Conservation (phyloP, 2,888 invertebrate species). For the Helicoverpa assulta region DNA sequence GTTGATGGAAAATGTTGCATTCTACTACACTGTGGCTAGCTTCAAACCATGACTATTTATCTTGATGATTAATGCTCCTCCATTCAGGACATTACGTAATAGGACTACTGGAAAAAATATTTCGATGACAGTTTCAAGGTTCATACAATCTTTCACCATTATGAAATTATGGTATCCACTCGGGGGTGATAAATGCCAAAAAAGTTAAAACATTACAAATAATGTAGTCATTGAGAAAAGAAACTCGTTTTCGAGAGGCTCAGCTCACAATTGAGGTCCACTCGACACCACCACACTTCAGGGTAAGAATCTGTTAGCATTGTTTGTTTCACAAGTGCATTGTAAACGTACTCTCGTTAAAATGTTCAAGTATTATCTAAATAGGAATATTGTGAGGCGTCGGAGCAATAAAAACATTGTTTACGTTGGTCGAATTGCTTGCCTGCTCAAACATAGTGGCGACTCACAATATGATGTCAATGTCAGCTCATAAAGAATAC, state of each 20-base stretch:
- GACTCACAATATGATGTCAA: conserved; percentile 16
- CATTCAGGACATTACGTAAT: not conserved
- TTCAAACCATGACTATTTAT: not conserved
- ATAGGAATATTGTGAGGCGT: conserved; percentile 13
- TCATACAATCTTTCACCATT: too few species aligned
- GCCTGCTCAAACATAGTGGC: conserved; percentile 9
- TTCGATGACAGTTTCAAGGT: not conserved
- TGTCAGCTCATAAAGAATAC: not conserved
- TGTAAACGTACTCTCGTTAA: conserved; percentile 3
- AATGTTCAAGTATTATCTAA: conserved; percentile 18
- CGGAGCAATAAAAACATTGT: conserved; percentile 24
- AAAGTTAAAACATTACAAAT: conserved; percentile 2
- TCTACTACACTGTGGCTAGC: conserved; percentile 3
- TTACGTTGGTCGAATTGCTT: conserved; percentile 20
- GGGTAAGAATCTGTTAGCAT: conserved; percentile 17
- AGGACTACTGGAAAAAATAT: not conserved
- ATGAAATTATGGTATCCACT: too few species aligned
- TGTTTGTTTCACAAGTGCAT: conserved; percentile 28
- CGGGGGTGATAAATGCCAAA: not conserved
- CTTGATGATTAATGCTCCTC: not conserved
- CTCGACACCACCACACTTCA: conserved; percentile 3
- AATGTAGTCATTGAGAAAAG: not conserved
- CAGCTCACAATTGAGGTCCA: not conserved
- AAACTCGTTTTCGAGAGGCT: conserved; percentile 6
- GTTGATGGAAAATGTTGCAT: conserved; percentile 8